Conservation (phyloP, 2,888 invertebrate genomes). For the Rhagonycha fulva region DNA sequence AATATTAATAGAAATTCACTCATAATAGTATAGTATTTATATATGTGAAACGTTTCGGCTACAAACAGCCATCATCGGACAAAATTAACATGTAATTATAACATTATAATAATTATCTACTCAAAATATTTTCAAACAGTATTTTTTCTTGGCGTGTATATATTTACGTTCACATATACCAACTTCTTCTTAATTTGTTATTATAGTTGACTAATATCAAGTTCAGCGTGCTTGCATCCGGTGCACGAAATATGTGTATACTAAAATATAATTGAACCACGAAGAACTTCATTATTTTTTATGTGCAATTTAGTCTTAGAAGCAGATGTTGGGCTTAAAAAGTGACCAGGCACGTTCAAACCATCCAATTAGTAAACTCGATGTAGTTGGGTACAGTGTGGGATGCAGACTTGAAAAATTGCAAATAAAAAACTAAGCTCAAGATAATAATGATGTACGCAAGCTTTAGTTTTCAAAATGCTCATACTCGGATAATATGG, state of each 20-base stretch:
- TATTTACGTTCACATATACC: background rate
- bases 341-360: constrained; percentile 37
- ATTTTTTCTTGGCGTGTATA: background rate
- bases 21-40: too few relatives aligned
- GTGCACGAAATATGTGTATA: constrained; percentile 10
- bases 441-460: constrained; percentile 13
- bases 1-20: too few relatives aligned
- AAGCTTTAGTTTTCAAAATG: background rate
- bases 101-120: background rate
- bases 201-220: constrained; percentile 10
- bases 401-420: constrained; percentile 25
- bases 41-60: too few relatives aligned
- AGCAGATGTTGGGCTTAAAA: constrained; percentile 33
- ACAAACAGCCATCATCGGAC: too few relatives aligned
- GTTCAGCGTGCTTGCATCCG: constrained; percentile 9
- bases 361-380: constrained; percentile 33
- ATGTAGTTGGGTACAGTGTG: constrained; percentile 13
- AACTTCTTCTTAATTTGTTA: background rate
- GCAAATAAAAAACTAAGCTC: constrained; percentile 23
- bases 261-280: constrained; percentile 30
- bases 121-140: background rate
- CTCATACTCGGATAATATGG: background rate
- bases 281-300: constrained; percentile 37
- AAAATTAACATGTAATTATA: too few relatives aligned
- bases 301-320: constrained; percentile 36